Base-by-base conservation (phyloP, 2,888 invertebrate genomes). In the Miltochrista miniata region DNA sequence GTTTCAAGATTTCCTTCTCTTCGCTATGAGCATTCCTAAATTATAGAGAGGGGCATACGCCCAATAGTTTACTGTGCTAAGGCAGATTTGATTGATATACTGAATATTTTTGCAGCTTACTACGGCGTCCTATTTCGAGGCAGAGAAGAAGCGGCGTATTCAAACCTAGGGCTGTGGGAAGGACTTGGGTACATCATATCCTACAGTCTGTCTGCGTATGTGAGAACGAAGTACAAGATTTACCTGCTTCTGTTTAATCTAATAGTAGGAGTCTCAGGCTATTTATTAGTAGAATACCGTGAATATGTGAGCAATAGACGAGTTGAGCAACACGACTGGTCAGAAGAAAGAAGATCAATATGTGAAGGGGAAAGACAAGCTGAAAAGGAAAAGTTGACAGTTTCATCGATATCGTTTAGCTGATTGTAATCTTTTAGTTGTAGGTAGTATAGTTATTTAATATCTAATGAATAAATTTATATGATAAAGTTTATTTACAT, bases 131-230 rank as follows among this genome's bases (percentile, higher is more conserved):
- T 95, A n/a, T 94, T 95, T 72, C 92, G 92, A 0, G 88, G 91
- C 0, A 81, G 92, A 59, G 92, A 94, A 68, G 95, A 95, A 68
- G 94, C 95, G 0, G 94, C 95, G 0, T 95, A 94, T 83, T 93
- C 95, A 37, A 95, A 94, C 85, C 95, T 94, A 84, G 85, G 94
- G 0, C 88, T 95, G 1, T 95, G 95, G 95, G 94, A 95, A 71
- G 93, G 94, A 0, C 76, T 93, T 0, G 95, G 95, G 1, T 94
- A 93, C 77, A 93, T 94, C 56, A 85, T 94, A 8, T 93, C 94
- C 0, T 95, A 94, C 73, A 79, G 92, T 33, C 87, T 93, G 56
- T 93, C 93, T 1, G 89, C 92, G 2, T 85, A 86, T 61, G 64
- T 94, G 1, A 85, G 93, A 44, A 92, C 93, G 14, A 78, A 85